Percentiles rank a stretch among this genome's conserved stretches.
Evolutionary conservation across 2,888 invertebrate species (phyloP).

Genomic region (Athrips mouffetella): DNA sequence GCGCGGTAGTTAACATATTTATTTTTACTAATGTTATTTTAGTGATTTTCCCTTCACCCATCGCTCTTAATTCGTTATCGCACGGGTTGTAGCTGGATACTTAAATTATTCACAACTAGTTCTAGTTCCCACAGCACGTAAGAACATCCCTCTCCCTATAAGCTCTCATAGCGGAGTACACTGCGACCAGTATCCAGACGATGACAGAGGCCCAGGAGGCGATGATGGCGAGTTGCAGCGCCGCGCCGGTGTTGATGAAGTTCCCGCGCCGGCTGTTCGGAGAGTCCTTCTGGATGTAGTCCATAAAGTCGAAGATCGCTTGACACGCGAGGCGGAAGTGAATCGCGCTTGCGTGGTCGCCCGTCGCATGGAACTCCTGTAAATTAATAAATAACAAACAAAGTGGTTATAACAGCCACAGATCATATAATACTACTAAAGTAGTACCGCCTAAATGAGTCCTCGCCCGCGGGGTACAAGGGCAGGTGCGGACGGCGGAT

Average conservation of each 20-base stretch:
- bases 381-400: too few species aligned
- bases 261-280: conserved; percentile 81
- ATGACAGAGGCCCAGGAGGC: conserved; percentile 80
- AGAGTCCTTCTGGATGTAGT: conserved; percentile 85
- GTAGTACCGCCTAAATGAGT: too few species aligned
- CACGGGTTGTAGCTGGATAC: too few species aligned
- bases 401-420: neutral
- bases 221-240: conserved; percentile 81
- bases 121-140: conserved; percentile 68
- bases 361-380: conserved; percentile 70
- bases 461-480: too few species aligned
- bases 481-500: too few species aligned
- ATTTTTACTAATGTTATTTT: too few species aligned
- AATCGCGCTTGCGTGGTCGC: conserved; percentile 79
- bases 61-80: too few species aligned
- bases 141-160: conserved; percentile 61
- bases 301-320: conserved; percentile 90
- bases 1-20: too few species aligned
- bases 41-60: too few species aligned
- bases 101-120: too few species aligned
- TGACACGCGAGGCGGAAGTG: conserved; percentile 84
- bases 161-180: conserved; percentile 76
- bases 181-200: conserved; percentile 73
- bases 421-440: neutral
- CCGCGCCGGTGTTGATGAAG: conserved; percentile 84